Base-by-base conservation (phyloP, 2,113 vertebrate genomes). In the Octodon degus region DNA sequence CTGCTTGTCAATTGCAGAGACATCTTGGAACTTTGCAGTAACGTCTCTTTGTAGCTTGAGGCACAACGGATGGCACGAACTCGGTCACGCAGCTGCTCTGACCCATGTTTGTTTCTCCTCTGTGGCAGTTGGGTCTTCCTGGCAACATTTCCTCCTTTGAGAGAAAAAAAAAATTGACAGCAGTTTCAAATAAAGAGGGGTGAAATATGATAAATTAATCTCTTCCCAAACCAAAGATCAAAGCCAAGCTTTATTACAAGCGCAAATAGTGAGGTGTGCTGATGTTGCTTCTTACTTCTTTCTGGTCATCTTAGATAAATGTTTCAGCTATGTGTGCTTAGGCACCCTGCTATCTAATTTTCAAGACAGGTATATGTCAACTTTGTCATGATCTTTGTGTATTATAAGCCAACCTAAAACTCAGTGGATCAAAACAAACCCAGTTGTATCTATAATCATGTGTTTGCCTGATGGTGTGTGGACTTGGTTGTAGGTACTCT, bases 1-100 rank as follows among this genome's bases (percentile, higher is more conserved):
- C 60, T 98, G 97, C 34, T 95, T 1, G n/a, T 93, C 90, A 85
- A 40, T 96, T 82, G 68, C 95, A 91, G 94, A 95, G 90, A 94
- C 97, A 97, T 96, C 97, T 77, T 96, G 97, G 94, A 97, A 72
- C 89, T 91, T 91, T 95, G 93, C 86, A 83, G 97, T 97, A 96
- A 82, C 97, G 58, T 95, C 86, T 89, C 85, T 40, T 65, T 95
- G 92, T 86, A 93, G 82, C 88, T 86, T 91, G 89, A 67, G 93
- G 72, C 13, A 89, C 14, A 1, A 87, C 40, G 72, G 72, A 92
- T 96, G 87, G 43, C 47, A 67, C 0, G 4, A 47, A 43, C 27
- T 86, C 53, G 37, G 32, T n/a, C 91, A 85, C 17, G 58, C 83
- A 96, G 95, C 89, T 97, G 83, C 89, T 84, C 25, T 43, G 55